A percentile compares a stretch with the other conserved stretches of the same genome.
Conservation (phyloP, 2,113 vertebrate genomes). For the Riparia riparia region DNA sequence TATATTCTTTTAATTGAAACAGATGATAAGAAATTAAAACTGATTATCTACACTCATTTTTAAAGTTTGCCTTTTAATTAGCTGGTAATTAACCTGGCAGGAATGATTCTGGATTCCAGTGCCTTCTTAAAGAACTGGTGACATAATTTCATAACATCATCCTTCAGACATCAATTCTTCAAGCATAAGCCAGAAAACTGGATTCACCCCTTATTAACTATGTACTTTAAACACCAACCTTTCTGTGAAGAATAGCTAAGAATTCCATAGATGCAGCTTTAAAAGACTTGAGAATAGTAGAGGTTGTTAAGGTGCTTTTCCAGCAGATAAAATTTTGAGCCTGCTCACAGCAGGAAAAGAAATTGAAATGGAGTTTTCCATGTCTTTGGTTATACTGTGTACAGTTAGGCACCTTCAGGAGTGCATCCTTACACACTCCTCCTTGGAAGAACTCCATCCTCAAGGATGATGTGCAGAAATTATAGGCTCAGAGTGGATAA, state of each 20-base stretch:
- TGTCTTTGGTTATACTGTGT: background rate
- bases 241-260: background rate
- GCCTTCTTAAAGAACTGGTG: background rate
- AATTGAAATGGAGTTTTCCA: background rate
- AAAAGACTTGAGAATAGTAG: background rate
- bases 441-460: background rate
- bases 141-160: background rate
- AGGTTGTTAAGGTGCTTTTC: background rate
- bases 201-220: background rate
- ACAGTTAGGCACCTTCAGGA: background rate
- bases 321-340: background rate
- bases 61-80: background rate
- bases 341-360: background rate
- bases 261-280: background rate
- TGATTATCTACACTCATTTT: background rate
- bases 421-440: background rate
- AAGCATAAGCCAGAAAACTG: background rate
- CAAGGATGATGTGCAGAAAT: background rate
- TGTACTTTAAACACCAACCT: background rate
- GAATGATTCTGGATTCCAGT: background rate
- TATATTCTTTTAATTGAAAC: background rate
- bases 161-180: background rate
- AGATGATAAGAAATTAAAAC: background rate
- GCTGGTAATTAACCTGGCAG: background rate
- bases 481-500: fast-evolving